A percentile compares a stretch with the other conserved stretches of the same genome.
Conservation (phyloP, 2,797 vertebrate species). For the Enteromius paludinosus region DNA sequence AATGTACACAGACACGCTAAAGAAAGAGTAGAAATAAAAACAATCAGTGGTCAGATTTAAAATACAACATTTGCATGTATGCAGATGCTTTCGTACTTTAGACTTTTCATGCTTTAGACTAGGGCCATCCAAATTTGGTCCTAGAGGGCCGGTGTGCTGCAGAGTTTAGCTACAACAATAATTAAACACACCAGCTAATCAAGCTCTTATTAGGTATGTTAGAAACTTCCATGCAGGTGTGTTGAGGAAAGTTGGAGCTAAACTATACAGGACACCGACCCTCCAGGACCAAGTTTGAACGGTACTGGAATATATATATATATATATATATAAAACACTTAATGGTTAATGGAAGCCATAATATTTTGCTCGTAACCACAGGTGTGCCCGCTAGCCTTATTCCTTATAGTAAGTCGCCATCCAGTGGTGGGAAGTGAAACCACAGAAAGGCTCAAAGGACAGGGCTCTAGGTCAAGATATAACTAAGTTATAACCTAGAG, state of each 20-base stretch:
- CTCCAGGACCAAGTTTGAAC: too few species aligned
- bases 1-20: neutral
- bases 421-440: slow-evolving; percentile 18
- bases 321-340: neutral
- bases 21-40: neutral
- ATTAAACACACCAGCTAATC: too few species aligned
- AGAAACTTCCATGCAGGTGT: too few species aligned
- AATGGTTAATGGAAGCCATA: neutral
- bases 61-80: neutral
- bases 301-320: neutral
- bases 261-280: too few species aligned
- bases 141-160: too few species aligned
- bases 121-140: too few species aligned
- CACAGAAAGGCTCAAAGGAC: slow-evolving; percentile 9
- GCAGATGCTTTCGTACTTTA: neutral
- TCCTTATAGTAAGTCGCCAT: slow-evolving; percentile 27
- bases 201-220: too few species aligned
- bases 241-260: too few species aligned
- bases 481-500: neutral
- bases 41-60: neutral
- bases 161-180: too few species aligned
- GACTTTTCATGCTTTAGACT: too few species aligned
- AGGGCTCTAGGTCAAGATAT: neutral
- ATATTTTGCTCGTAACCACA: neutral
- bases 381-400: neutral